Base-by-base conservation (phyloP, 1,140 invertebrate genomes). In the Lucilia cuprina region DNA sequence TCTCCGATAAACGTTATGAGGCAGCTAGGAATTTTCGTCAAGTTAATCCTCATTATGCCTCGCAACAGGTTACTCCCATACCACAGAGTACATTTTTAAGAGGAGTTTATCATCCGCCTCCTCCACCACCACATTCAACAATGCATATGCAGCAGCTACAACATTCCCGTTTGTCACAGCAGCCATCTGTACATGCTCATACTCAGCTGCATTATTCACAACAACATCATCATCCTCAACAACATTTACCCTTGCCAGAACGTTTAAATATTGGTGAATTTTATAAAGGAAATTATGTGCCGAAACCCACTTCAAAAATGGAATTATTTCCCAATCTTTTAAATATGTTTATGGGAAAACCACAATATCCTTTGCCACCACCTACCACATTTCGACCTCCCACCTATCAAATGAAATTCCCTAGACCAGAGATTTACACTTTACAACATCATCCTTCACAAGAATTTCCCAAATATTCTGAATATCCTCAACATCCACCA, bases 181-280 rank as follows among this genome's bases (percentile, higher is more conserved):
- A 78, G 41, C 41, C 5, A 41, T 41, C 41, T 41, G 41, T 8
- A 47, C 34, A 78, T 41, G 12, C 14, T 2, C 14, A 17, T 2
- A 74, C 55, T 4, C 83, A 83, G 10, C 60, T 25, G 21, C 74
- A 13, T n/a, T n/a, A n/a, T n/a, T n/a, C n/a, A 21, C 74, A 25
- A 12, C 30, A 7, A 14, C 75, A 78, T 70, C 65, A 12, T 7
- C 74, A 30, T 34, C 34, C 7, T 14, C 75, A 78, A 19, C 65
- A 70, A n/a, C n/a, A 70, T 21, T 55, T 78, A 55, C 84, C 84
- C 5, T 74, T 49, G 5, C 83, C 85, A 10, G 47, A 75, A 3
- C 86, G 87, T 50, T 85, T 91, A 4, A 91, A 91, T 75, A 91
- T 90, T 50, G 89, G 89, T 83, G 89, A 91, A 86, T 50, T 21